A percentile compares a stretch with the other conserved stretches of the same genome.
Conservation (phyloP, 1,140 invertebrate species). For the Drosophila insularis region DNA sequence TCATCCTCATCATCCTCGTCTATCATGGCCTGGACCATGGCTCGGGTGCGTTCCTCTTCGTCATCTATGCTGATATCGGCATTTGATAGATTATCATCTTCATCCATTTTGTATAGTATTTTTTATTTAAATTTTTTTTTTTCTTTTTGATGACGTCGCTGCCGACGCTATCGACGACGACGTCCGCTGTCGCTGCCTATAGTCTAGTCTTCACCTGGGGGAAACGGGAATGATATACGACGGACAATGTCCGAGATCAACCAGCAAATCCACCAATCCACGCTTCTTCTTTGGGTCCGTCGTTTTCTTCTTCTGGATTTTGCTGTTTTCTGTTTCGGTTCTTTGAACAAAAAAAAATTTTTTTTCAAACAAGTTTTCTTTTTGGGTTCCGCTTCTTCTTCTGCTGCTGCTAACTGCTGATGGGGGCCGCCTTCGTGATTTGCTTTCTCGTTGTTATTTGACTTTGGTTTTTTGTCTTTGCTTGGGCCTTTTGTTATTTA, state of each 20-base stretch:
- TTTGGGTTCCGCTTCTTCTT: constrained; percentile 55
- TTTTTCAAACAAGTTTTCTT: constrained; percentile 75
- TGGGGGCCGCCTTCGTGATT: constrained; percentile 20
- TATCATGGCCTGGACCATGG: constrained; percentile 32
- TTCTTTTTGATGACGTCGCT: constrained; percentile 58
- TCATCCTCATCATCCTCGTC: constrained; percentile 18
- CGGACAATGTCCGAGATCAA: background rate
- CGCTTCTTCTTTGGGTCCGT: constrained; percentile 21
- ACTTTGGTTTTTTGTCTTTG: constrained; percentile 6
- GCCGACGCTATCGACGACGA: constrained; percentile 4
- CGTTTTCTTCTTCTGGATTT: constrained; percentile 33
- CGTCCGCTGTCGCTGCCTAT: constrained; percentile 3
- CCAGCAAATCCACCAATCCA: constrained; percentile 16
- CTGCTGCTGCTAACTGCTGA: constrained; percentile 24
- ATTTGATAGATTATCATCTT: constrained; percentile 77
- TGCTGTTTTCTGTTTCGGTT: constrained; percentile 40
- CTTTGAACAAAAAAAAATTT: constrained; percentile 27
- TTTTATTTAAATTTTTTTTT: background rate
- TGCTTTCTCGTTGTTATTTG: constrained; percentile 29
- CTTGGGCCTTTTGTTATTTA: background rate
- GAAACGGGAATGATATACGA: background rate
- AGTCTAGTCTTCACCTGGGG: constrained; percentile 14
- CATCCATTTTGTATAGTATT: constrained; percentile 68
- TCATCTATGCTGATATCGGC: constrained; percentile 75
- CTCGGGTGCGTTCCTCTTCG: constrained; percentile 30